A percentile compares a stretch with the other conserved stretches of the same genome.
These are phyloP conservation scores for Tricholaema leucomelas DNA, from an alignment of 2,113 vertebrate genomes.

Conservation along the genomic window DNA sequence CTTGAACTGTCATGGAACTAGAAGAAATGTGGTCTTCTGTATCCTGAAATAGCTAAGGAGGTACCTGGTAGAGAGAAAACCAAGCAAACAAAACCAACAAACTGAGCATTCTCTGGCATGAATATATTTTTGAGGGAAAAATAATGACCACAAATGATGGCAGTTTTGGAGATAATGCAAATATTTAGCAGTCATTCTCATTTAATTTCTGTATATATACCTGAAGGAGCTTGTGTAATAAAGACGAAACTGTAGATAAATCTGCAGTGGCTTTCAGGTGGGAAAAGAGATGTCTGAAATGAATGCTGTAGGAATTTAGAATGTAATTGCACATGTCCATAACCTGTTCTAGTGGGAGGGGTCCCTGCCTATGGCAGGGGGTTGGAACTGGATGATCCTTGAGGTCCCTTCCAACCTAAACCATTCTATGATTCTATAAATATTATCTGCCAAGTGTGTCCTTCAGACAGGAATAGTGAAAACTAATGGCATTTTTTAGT, in stretches of 20 bases:
- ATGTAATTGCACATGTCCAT: accelerated
- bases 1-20: background rate
- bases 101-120: background rate
- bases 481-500: background rate
- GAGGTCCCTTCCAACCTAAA: too few relatives aligned
- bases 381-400: too few relatives aligned
- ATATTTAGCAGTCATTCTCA: background rate
- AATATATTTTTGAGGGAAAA: background rate
- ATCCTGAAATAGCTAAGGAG: background rate
- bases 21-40: background rate
- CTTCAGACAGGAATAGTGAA: background rate
- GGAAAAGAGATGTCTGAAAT: background rate
- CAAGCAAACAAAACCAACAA: too few relatives aligned
- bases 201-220: background rate
- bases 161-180: background rate
- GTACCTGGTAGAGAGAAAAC: background rate
- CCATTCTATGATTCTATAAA: too few relatives aligned
- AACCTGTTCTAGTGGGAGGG: too few relatives aligned
- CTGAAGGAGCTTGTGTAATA: background rate
- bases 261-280: background rate
- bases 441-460: background rate
- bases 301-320: background rate
- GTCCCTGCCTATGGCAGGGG: too few relatives aligned
- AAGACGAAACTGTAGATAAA: background rate
- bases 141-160: background rate